Evolutionary conservation across 2,113 vertebrate genomes (phyloP).

Genomic region (Clarias magur): DNA sequence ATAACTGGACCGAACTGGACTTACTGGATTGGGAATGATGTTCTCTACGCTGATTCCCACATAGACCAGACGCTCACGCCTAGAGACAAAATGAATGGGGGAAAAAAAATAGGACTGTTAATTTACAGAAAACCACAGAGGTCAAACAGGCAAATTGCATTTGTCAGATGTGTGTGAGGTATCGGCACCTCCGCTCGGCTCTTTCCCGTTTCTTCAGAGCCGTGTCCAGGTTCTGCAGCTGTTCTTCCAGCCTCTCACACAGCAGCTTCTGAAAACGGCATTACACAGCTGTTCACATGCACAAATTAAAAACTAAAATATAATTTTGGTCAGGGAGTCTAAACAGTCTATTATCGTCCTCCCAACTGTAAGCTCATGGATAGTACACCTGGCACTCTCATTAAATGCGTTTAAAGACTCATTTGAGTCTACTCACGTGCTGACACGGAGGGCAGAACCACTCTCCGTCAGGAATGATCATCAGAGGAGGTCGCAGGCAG

Average conservation of each 20-base stretch:
- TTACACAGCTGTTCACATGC: background rate
- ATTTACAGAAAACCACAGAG: background rate
- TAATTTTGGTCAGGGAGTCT: background rate
- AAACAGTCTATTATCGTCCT: background rate
- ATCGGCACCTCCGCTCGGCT: constrained; percentile 87
- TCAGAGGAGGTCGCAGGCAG: constrained; percentile 92
- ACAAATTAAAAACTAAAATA: too few species aligned
- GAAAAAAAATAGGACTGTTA: background rate
- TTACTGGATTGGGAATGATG: constrained; percentile 91
- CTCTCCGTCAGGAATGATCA: constrained; percentile 96
- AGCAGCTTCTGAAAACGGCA: constrained; percentile 83
- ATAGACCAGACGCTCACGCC: constrained; percentile 94
- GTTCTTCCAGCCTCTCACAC: constrained; percentile 94
- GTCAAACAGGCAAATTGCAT: background rate
- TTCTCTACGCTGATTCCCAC: constrained; percentile 99
- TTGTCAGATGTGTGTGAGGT: background rate
- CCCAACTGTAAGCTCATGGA: background rate
- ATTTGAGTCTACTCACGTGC: constrained; percentile 78
- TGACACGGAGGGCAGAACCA: constrained; percentile 99
- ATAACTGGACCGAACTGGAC: constrained; percentile 40
- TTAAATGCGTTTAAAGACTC: background rate
- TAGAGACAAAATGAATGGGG: constrained; percentile 54
- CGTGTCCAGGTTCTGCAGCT: constrained; percentile 91
- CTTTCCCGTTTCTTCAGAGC: constrained; percentile 94
- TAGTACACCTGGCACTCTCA: background rate